phyloP scores from a whole-genome alignment of 1,140 invertebrate genomes.

The Chironomus striatipennis region DNA sequence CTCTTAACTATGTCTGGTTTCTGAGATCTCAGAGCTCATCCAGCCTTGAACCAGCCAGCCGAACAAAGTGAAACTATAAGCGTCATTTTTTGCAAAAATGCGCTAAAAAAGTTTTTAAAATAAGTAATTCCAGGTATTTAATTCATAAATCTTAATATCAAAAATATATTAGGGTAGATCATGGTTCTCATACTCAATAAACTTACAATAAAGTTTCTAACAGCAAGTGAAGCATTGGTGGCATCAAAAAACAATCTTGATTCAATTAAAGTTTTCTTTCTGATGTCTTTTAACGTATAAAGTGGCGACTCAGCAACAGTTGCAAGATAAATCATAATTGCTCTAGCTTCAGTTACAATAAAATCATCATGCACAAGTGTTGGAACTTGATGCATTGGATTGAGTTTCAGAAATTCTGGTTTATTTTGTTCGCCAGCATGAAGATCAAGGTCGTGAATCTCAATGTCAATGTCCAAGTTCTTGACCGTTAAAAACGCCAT shows the following conservation, averaged over 20 bases:
- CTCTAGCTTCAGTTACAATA: slow-evolving; percentile 30
- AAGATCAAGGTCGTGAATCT: slow-evolving; percentile 29
- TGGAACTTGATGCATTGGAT: slow-evolving; percentile 32
- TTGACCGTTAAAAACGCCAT: slow-evolving; percentile 26
- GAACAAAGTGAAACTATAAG: no score
- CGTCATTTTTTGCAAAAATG: no score
- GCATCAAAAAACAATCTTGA: background rate
- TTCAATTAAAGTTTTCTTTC: background rate
- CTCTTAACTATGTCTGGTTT: no score
- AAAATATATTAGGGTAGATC: no score
- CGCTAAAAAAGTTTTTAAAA: background rate
- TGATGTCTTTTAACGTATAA: background rate
- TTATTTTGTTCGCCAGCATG: slow-evolving; percentile 28
- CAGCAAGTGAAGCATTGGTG: background rate
- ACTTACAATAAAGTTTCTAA: slow-evolving; percentile 3
- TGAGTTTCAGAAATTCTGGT: slow-evolving; percentile 31
- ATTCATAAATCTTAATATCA: background rate
- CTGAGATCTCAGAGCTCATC: no score
- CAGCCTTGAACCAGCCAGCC: no score
- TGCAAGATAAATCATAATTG: slow-evolving; percentile 31
- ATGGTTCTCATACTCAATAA: background rate
- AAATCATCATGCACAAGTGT: slow-evolving; percentile 32
- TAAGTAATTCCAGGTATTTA: no score
- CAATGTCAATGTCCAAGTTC: slow-evolving; percentile 28
- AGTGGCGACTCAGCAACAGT: background rate